Percentiles rank a stretch among this genome's conserved stretches.
phyloP scores from a whole-genome alignment of 2,888 invertebrate species.

The Troides helena region DNA sequence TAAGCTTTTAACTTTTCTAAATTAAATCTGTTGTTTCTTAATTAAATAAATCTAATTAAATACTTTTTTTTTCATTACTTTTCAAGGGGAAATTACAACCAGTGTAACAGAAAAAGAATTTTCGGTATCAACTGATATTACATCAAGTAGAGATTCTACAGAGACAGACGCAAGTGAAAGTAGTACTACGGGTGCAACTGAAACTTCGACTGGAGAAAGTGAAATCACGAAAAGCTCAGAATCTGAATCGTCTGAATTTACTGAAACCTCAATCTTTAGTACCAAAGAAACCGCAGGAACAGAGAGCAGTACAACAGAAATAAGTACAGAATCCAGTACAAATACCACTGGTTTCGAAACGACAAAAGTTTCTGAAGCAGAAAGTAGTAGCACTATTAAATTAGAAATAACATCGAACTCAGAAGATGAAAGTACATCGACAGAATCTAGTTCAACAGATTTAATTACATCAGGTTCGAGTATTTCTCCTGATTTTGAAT shows the following conservation, averaged over 20 bases:
- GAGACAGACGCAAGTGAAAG: constrained; percentile 2
- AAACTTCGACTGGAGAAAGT: constrained; percentile 16
- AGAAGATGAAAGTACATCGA: background rate
- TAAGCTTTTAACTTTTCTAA: no score
- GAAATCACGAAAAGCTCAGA: constrained; percentile 22
- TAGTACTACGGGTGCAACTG: constrained; percentile 9
- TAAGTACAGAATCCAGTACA: background rate
- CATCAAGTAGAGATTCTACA: constrained; percentile 17
- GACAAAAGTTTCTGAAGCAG: background rate
- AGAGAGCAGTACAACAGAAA: no score
- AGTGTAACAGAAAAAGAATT: no score
- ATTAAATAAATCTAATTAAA: no score
- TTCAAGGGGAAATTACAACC: no score
- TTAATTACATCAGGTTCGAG: background rate
- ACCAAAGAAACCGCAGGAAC: no score
- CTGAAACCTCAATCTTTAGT: constrained; percentile 9
- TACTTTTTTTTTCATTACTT: no score
- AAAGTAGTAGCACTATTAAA: background rate
- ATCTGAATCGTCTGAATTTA: constrained; percentile 13
- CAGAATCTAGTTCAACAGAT: background rate
- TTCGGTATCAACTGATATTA: no score
- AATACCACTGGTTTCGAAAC: background rate
- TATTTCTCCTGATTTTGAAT: constrained; percentile 1
- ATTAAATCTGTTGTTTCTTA: no score
- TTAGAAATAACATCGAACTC: background rate